Conservation (phyloP, 2,113 vertebrate genomes). For the Platycercus adscitus region DNA sequence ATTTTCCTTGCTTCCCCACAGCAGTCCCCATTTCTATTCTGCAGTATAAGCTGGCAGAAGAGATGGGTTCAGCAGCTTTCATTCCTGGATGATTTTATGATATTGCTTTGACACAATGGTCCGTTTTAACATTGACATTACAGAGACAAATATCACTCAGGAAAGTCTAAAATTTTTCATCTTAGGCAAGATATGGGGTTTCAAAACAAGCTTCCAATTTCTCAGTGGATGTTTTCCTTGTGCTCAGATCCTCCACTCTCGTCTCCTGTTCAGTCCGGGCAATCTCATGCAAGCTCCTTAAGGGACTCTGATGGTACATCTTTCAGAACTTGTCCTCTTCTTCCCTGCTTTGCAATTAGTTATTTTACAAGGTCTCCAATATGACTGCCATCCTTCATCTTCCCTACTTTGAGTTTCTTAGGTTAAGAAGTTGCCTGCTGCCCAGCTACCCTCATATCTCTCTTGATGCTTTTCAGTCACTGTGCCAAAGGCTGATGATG, state of each 20-base stretch:
- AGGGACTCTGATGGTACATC: neutral
- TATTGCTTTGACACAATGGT: neutral
- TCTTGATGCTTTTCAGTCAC: neutral
- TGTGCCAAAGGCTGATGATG: neutral
- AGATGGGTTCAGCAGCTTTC: neutral
- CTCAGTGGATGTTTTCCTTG: neutral
- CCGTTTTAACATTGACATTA: neutral
- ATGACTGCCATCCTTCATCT: fast-evolving
- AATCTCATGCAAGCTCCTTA: neutral
- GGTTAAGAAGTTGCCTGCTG: neutral
- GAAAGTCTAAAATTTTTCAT: neutral
- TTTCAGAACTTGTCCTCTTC: neutral
- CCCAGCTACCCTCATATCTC: neutral
- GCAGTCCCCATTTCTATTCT: neutral
- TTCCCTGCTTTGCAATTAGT: neutral
- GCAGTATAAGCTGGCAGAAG: neutral
- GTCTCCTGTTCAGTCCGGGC: neutral
- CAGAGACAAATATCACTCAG: neutral
- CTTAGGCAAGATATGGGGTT: neutral
- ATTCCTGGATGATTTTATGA: neutral
- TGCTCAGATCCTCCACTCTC: neutral
- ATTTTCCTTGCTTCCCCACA: neutral
- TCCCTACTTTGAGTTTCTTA: neutral
- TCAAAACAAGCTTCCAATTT: neutral
- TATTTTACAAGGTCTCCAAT: neutral